Percentiles rank a stretch among this genome's conserved stretches.
Conservation (phyloP, 2,113 vertebrate species). For the Leucosticte australis region DNA sequence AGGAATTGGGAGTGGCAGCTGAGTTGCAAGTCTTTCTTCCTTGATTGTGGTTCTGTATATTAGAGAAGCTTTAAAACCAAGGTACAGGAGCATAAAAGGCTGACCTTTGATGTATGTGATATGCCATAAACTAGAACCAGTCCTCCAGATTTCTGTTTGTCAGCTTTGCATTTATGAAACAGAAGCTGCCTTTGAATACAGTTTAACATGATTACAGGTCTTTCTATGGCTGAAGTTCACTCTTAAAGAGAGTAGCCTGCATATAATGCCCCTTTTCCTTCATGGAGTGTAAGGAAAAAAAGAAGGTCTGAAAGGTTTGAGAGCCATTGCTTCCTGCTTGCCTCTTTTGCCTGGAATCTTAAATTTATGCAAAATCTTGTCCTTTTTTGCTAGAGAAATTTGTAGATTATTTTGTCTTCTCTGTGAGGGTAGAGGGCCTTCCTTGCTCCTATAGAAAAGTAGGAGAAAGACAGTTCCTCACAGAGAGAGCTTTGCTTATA, state of each 20-base stretch:
- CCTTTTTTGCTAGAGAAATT: not conserved
- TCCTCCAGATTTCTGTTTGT: conserved; percentile 12
- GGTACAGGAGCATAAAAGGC: not conserved
- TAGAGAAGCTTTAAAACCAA: conserved; percentile 28
- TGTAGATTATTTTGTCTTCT: not conserved
- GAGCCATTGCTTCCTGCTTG: not conserved
- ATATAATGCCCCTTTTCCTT: not conserved
- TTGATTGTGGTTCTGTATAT: conserved; percentile 15
- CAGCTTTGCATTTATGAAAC: conserved; percentile 2
- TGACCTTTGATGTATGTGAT: conserved; percentile 37
- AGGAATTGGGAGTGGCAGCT: not conserved
- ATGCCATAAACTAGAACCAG: conserved; percentile 47
- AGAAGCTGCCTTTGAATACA: conserved; percentile 25
- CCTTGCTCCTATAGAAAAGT: not conserved
- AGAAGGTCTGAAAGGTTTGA: not conserved
- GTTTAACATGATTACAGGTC: not conserved
- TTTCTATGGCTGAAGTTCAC: not conserved
- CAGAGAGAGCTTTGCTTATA: not conserved
- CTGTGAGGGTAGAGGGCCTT: not conserved
- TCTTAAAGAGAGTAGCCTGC: not conserved
- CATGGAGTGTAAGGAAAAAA: not conserved
- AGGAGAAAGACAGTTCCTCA: not conserved
- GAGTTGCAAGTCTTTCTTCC: not conserved
- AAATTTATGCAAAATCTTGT: not conserved
- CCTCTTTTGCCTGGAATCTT: not conserved